Evolutionary conservation across 2,797 vertebrate species (phyloP), one percentile per base, ranked within the genome.

Genomic region (Sebastes matsubarae): DNA sequence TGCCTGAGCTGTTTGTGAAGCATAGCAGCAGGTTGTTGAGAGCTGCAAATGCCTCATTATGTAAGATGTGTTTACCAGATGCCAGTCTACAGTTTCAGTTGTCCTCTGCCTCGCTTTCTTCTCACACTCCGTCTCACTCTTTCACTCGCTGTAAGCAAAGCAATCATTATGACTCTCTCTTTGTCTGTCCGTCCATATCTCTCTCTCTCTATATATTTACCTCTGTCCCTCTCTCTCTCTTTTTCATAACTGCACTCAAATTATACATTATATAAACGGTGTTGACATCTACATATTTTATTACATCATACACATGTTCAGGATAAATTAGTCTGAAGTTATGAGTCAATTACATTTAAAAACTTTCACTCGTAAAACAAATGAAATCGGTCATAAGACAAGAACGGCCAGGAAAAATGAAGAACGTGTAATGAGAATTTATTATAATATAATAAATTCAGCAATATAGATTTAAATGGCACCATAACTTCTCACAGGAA

Each of bases 1-100:
- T 77, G 81, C 54, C 61, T 64, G 65, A 81, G 86, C 70, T 79
- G 82, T 77, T 89, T 85, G 68, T 75, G 80, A 89, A 83, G 80
- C 58, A 59, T 18, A 91, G 80, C 84, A 87, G 85, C 88, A 90
- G 81, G 89, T 92, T 89, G 76, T 82, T 86, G 50, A 81, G 71
- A 84, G 71, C 79, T 84, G 81, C 70, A 83, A 90, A 87, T 84
- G 72, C 72, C 71, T 92, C 69, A 90, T 92, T 93, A 89, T 91
- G 81, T 84, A 90, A 90, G 83, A 82, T 64, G 65, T 89, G 85
- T 87, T 92, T 81, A 83, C 88, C 83, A 85, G 90, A 85, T 91
- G 89, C 77, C 77, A 84, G 71, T 90, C 86, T 72, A 66, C 75
- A 83, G 54, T 81, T 81, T 76, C 63, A 79, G 27, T 83, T 75